phyloP scores from a whole-genome alignment of 1,140 invertebrate genomes.

The Drosophila mauritiana region DNA sequence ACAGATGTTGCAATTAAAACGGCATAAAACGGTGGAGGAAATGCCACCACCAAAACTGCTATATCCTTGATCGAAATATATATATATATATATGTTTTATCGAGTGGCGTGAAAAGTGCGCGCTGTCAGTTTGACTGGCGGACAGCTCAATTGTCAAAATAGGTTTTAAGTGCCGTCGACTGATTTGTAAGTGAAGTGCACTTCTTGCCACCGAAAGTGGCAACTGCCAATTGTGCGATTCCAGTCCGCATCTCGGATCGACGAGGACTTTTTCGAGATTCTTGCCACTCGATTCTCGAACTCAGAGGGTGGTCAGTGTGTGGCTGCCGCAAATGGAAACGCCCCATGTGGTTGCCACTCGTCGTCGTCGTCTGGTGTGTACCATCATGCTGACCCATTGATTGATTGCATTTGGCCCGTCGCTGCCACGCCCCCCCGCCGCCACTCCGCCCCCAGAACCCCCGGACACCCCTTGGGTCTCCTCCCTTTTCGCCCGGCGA shows the following conservation, averaged over 20 bases:
- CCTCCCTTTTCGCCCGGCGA: neutral
- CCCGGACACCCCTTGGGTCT: neutral
- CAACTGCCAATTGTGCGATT: conserved; percentile 11
- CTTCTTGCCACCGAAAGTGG: conserved; percentile 11
- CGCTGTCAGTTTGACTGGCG: conserved; percentile 69
- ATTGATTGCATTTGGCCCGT: conserved; percentile 75
- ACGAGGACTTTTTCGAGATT: neutral
- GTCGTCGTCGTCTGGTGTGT: conserved; percentile 52
- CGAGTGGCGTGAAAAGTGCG: conserved; percentile 68
- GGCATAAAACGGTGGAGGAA: conserved; percentile 70
- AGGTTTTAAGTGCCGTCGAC: conserved; percentile 77
- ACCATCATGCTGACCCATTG: conserved; percentile 77
- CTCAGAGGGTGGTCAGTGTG: conserved; percentile 65
- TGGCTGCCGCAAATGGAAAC: conserved; percentile 79
- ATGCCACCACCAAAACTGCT: conserved; percentile 33
- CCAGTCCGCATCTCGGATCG: conserved; percentile 12
- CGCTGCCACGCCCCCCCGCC: conserved; percentile 38
- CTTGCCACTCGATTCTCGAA: conserved; percentile 1
- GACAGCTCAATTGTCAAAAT: conserved; percentile 84
- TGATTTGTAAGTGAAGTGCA: conserved; percentile 70
- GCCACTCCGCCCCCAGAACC: neutral
- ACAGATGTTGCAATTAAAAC: conserved; percentile 84
- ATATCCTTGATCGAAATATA: neutral
- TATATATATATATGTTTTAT: neutral
- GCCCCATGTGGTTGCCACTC: conserved; percentile 76